Conservation (phyloP, 2,113 vertebrate genomes). For the Ciconia stormi region DNA sequence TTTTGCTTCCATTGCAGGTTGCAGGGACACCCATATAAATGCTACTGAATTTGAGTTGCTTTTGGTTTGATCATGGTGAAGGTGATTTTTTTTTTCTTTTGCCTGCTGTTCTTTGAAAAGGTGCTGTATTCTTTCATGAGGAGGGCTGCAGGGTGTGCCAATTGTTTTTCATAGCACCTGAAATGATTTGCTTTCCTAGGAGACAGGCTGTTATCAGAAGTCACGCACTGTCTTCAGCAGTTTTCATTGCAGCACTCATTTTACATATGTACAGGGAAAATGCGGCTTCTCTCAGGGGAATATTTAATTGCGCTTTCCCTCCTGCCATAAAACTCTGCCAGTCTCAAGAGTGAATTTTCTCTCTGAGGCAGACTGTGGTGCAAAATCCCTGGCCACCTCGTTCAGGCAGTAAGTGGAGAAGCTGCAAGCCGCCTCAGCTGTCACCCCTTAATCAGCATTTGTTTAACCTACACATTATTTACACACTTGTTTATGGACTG, state of each 20-base stretch:
- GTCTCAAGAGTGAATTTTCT: background rate
- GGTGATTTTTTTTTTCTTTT: background rate
- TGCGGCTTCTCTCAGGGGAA: background rate
- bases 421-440: background rate
- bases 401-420: background rate
- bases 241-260: background rate
- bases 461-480: background rate
- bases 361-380: background rate
- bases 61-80: background rate
- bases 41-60: background rate
- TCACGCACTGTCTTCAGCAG: background rate
- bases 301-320: background rate
- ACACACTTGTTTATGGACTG: background rate
- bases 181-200: background rate
- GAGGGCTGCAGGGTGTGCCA: background rate
- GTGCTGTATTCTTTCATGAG: background rate
- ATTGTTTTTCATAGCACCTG: background rate
- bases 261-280: background rate
- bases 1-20: background rate
- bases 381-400: background rate
- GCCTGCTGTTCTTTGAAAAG: background rate
- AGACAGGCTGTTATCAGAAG: background rate
- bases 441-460: background rate
- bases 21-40: background rate
- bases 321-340: background rate